A percentile compares a stretch with the other conserved stretches of the same genome.
Evolutionary conservation across 2,113 vertebrate species (phyloP).

Genomic region (Equus przewalskii): DNA sequence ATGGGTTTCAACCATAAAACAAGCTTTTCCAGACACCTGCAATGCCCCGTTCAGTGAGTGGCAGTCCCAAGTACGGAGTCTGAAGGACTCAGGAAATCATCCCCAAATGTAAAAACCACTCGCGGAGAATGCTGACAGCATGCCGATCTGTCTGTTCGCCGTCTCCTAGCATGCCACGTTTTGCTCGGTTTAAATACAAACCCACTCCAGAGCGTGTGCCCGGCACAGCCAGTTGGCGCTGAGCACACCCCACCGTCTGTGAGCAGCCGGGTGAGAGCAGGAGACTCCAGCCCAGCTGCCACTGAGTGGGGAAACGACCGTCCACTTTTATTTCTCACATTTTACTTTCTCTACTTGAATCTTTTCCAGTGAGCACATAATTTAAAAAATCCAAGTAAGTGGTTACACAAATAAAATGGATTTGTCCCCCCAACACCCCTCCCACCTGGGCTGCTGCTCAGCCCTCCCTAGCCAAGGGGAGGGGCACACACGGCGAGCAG

Average conservation of each 20-base stretch:
- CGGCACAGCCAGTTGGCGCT: background rate
- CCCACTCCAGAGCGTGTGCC: background rate
- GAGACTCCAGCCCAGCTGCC: background rate
- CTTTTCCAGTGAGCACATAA: background rate
- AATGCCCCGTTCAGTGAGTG: background rate
- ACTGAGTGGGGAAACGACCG: background rate
- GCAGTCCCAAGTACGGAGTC: background rate
- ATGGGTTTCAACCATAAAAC: background rate
- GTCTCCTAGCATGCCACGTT: background rate
- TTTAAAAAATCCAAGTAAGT: constrained; percentile 18
- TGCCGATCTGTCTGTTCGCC: background rate
- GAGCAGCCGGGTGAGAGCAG: background rate
- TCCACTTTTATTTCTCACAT: background rate
- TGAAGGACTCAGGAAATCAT: background rate
- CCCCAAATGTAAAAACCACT: background rate
- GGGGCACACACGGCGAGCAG: background rate
- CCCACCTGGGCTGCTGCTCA: background rate
- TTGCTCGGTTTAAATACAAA: background rate
- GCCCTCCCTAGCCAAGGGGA: background rate
- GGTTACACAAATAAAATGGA: background rate
- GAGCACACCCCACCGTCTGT: background rate
- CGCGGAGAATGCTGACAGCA: background rate
- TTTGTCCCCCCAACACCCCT: background rate
- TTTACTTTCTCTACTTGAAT: background rate
- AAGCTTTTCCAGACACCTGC: background rate